Evolutionary conservation across 2,888 invertebrate species (phyloP).

Genomic region (Drosophila paranaensis): DNA sequence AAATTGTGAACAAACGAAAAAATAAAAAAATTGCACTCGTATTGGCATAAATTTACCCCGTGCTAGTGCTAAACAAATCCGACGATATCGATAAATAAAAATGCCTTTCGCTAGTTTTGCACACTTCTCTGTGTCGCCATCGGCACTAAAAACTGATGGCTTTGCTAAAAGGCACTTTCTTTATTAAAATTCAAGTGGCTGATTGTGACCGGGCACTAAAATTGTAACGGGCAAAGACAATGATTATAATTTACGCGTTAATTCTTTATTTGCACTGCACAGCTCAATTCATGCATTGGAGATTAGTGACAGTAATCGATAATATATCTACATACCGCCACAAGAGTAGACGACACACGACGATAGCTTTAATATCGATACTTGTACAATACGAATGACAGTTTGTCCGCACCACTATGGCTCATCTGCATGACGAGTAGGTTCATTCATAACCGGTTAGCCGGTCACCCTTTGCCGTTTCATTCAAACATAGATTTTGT

Average conservation of each 20-base stretch:
- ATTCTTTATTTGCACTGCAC: slow-evolving; percentile 50
- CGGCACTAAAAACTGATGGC: slow-evolving; percentile 22
- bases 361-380: slow-evolving; percentile 24
- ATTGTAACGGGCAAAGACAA: slow-evolving; percentile 12
- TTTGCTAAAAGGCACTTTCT: slow-evolving; percentile 39
- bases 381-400: neutral
- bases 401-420: slow-evolving; percentile 14
- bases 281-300: slow-evolving; percentile 36
- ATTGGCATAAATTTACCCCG: slow-evolving; percentile 34
- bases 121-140: slow-evolving; percentile 47
- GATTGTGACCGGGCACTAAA: slow-evolving; percentile 20
- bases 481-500: slow-evolving; percentile 26
- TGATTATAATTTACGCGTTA: slow-evolving; percentile 43
- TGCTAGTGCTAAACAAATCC: slow-evolving; percentile 49
- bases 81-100: slow-evolving; percentile 50
- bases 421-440: slow-evolving; percentile 32
- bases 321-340: slow-evolving; percentile 31
- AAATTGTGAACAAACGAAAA: slow-evolving; percentile 17
- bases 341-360: slow-evolving; percentile 2
- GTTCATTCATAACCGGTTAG: slow-evolving; percentile 8
- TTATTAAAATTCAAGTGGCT: slow-evolving; percentile 19
- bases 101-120: slow-evolving; percentile 48
- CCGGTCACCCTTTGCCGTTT: slow-evolving; percentile 9
- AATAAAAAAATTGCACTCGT: slow-evolving; percentile 28
- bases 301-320: slow-evolving; percentile 33